Base-by-base conservation (phyloP, 2,797 vertebrate genomes). In the Sternarchorhynchus goeldii region DNA sequence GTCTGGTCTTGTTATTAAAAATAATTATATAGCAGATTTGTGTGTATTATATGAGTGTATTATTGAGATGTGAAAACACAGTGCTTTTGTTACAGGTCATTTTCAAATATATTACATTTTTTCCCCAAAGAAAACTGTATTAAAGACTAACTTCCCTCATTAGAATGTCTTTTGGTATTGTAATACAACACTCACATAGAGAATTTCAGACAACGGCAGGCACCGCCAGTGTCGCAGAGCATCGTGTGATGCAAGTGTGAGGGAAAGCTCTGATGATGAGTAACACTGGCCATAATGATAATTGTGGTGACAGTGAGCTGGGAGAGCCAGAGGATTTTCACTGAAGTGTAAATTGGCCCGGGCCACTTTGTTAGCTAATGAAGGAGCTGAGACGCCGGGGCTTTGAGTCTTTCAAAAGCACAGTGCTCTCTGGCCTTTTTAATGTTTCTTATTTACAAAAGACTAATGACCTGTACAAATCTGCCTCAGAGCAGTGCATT, bases 261-360 rank as follows among this genome's bases (percentile, higher is more conserved):
- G 63, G 50, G 73, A 71, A 74, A 62, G 75, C 60, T 53, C 36
- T 34, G 53, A 73, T 68, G 17, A 62, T 69, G 59, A 57, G 65
- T 71, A 64, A 8, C 4, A 21, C 34, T 50, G 29, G 64, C 41
- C 65, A 21, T 80, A 76, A 85, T 78, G 83, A 83, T 58, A 31
- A 57, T 32, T 6, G 18, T 36, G 57, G 67, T 36, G 65, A 70
- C 71, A 75, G 18, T 18, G 77, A 83, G 31, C 60, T 64, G 72
- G 39, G 57, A 31, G 34, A 76, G 59, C 16, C 31, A 62, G 60
- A 78, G 45, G 16, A 73, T 70, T 76, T 63, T 77, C 79, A 84
- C 73, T 77, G 76, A 82, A 85, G 80, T 86, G 79, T 55, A 84
- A 84, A 85, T 82, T 25, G 73, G 59, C 50, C 39, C 58, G n/a